Evolutionary conservation across 2,113 vertebrate genomes (phyloP).

Genomic region (Podocnemis expansa): DNA sequence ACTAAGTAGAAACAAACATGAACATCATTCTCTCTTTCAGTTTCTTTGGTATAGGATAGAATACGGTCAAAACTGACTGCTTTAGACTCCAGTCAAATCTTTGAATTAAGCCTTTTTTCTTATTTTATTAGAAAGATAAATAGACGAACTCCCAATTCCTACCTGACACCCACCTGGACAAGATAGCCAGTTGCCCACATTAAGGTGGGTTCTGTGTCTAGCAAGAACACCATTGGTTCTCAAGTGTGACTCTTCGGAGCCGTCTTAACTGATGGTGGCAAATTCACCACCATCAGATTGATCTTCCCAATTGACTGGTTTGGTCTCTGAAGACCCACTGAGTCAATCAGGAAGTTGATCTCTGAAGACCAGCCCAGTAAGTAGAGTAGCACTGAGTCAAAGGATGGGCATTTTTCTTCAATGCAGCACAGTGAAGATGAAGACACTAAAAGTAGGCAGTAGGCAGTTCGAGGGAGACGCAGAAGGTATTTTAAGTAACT

Average conservation of each 20-base stretch:
- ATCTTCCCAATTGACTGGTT: too few species aligned
- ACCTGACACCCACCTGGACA: neutral
- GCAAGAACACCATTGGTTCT: neutral
- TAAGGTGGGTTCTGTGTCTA: neutral
- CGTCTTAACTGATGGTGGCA: too few species aligned
- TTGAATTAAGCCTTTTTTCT: neutral
- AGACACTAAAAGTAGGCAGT: too few species aligned
- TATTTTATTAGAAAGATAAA: neutral
- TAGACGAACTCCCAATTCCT: neutral
- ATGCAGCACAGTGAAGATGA: too few species aligned
- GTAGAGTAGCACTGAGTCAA: too few species aligned
- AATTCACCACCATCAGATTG: too few species aligned
- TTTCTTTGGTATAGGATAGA: neutral
- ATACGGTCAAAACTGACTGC: neutral
- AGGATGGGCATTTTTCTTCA: too few species aligned
- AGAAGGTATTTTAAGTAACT: too few species aligned
- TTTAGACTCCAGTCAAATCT: neutral
- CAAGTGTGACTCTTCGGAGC: fast-evolving
- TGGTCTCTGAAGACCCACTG: too few species aligned
- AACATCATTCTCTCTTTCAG: neutral
- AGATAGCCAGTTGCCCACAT: neutral
- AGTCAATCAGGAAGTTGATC: too few species aligned
- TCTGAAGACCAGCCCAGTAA: too few species aligned
- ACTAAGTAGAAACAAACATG: neutral
- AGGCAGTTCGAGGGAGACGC: too few species aligned